Conservation (phyloP, 1,140 invertebrate species). For the Conopomorpha cramerella region DNA sequence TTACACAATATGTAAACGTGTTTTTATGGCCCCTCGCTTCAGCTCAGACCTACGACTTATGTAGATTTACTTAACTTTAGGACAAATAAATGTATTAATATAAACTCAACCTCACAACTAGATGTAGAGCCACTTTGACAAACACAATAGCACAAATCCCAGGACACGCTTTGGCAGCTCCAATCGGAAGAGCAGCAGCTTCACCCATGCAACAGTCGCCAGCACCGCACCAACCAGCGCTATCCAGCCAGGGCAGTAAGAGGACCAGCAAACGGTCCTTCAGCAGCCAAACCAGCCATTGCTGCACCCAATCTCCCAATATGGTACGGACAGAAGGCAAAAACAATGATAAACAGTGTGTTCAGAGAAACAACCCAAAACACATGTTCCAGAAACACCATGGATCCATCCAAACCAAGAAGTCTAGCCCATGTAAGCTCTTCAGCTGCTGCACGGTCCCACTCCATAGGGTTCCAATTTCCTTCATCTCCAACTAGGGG, state of each 20-base stretch:
- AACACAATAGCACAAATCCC: conserved; percentile 96
- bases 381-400: conserved; percentile 97
- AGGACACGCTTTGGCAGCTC: conserved; percentile 82
- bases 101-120: conserved; percentile 46
- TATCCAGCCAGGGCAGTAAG: conserved; percentile 94
- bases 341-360: conserved; percentile 92
- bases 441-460: conserved; percentile 95
- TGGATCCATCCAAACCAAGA: conserved; percentile 93
- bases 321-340: conserved; percentile 96
- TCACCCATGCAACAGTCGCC: conserved; percentile 83
- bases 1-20: no score
- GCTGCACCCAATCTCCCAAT: conserved; percentile 87
- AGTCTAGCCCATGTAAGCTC: conserved; percentile 98
- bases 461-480: conserved; percentile 98
- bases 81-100: conserved; percentile 2
- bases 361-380: conserved; percentile 99
- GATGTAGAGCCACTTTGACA: conserved; percentile 73
- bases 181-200: conserved; percentile 75
- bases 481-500: conserved; percentile 79
- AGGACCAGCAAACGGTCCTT: conserved; percentile 88
- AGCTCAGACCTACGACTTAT: not conserved
- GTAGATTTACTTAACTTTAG: not conserved
- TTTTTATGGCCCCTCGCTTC: no score
- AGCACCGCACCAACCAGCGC: conserved; percentile 87
- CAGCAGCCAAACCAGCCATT: conserved; percentile 74